phyloP scores from a whole-genome alignment of 2,113 vertebrate species.

The Geococcyx californianus region DNA sequence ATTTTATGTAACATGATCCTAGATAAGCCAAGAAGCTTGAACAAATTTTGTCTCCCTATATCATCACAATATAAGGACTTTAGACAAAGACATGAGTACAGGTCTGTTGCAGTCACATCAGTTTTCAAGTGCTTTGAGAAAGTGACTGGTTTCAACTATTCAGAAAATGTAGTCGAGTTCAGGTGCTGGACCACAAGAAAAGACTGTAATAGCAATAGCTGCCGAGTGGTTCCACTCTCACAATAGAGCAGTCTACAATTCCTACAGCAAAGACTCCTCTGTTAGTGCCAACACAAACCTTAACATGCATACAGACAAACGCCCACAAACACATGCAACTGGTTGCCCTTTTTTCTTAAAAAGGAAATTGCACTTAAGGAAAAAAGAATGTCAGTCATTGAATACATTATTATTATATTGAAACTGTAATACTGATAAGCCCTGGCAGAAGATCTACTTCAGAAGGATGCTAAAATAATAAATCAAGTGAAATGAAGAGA shows the following conservation, averaged over 20 bases:
- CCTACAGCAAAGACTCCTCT: not conserved
- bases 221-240: not conserved
- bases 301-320: not conserved
- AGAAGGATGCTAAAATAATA: not conserved
- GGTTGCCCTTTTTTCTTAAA: not conserved
- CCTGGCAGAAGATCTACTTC: not conserved
- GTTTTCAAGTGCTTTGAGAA: not conserved
- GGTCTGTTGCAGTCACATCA: not conserved
- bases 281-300: not conserved
- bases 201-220: not conserved
- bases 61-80: not conserved
- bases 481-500: not conserved
- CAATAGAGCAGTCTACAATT: not conserved
- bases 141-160: not conserved
- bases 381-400: not conserved
- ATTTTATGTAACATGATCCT: not conserved
- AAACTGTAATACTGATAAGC: not conserved
- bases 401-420: not conserved
- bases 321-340: fast-evolving
- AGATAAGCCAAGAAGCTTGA: not conserved
- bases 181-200: not conserved
- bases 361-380: not conserved
- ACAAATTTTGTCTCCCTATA: not conserved
- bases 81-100: not conserved
- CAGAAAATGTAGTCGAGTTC: not conserved